These are phyloP conservation scores for Pan paniscus DNA, from an alignment of 2,113 vertebrate genomes.

Conservation along the genomic window DNA sequence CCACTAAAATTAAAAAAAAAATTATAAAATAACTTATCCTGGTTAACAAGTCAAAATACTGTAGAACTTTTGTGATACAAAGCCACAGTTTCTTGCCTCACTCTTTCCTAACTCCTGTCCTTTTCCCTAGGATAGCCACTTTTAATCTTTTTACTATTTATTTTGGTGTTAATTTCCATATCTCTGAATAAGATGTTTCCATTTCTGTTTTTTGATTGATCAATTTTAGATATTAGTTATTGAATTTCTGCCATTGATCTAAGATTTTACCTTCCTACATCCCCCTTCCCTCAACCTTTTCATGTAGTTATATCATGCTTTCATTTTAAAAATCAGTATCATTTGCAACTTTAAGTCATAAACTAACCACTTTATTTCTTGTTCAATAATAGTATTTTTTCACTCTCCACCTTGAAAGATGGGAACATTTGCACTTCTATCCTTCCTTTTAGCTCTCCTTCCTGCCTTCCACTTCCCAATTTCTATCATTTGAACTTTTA, in stretches of 20 bases:
- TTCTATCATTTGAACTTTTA: neutral
- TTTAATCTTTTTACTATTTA: neutral
- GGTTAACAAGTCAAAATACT: neutral
- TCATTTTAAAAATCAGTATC: neutral
- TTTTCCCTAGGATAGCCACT: neutral
- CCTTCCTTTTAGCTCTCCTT: neutral
- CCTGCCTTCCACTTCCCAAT: neutral
- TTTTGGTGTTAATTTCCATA: neutral
- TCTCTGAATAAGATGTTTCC: neutral
- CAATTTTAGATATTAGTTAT: neutral
- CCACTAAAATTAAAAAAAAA: neutral
- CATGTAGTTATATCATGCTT: neutral
- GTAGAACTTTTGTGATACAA: neutral
- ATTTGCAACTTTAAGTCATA: neutral
- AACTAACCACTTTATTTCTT: neutral
- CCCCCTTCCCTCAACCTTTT: neutral
- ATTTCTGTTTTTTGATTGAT: neutral
- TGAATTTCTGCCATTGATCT: neutral
- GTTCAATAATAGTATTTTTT: neutral
- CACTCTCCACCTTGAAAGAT: neutral
- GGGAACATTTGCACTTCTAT: neutral
- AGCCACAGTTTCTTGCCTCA: neutral
- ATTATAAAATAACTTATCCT: neutral
- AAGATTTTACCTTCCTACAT: neutral
- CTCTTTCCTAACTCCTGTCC: neutral